These are phyloP conservation scores for Lathamus discolor DNA, from an alignment of 2,113 vertebrate genomes.

Conservation along the genomic window DNA sequence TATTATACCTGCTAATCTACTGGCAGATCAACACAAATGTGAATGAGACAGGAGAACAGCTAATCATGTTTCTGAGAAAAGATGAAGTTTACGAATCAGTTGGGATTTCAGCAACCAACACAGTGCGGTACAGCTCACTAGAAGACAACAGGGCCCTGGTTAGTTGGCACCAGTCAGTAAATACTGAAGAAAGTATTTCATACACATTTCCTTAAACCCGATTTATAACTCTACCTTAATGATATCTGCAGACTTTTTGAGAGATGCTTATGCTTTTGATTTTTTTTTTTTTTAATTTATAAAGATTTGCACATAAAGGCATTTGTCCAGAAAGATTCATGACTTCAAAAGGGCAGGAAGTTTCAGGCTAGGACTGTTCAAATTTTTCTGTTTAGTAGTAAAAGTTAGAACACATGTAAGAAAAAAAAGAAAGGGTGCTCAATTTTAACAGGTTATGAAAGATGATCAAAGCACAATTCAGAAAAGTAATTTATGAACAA, in stretches of 20 bases:
- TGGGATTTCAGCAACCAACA: background rate
- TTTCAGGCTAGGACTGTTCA: background rate
- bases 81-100: background rate
- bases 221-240: background rate
- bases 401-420: background rate
- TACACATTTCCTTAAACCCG: background rate
- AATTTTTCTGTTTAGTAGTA: background rate
- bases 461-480: background rate
- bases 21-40: background rate
- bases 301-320: background rate
- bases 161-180: background rate
- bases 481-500: background rate
- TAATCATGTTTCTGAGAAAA: background rate
- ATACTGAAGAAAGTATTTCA: background rate
- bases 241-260: background rate
- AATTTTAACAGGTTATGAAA: background rate
- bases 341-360: background rate
- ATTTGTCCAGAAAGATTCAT: background rate
- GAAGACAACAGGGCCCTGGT: background rate
- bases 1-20: background rate
- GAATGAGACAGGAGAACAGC: background rate
- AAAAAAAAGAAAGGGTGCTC: background rate
- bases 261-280: rapidly evolving
- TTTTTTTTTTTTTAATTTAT: background rate
- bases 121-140: background rate